phyloP scores from a whole-genome alignment of 2,888 invertebrate species.

The Tiphia femorata region DNA sequence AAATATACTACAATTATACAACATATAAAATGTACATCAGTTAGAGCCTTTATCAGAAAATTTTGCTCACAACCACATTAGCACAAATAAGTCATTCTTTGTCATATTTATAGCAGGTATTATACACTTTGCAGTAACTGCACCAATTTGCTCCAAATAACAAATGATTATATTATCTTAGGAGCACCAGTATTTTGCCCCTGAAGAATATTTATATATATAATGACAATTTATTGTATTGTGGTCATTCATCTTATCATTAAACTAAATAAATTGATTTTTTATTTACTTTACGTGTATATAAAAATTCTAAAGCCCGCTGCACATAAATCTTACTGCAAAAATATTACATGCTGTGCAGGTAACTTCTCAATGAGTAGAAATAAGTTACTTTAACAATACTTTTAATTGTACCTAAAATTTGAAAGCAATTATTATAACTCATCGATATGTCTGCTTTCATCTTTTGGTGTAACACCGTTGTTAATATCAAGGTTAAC shows the following conservation, averaged over 20 bases:
- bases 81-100: slow-evolving; percentile 20
- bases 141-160: slow-evolving; percentile 14
- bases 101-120: slow-evolving; percentile 15
- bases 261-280: slow-evolving; percentile 17
- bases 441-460: slow-evolving; percentile 51
- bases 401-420: slow-evolving; percentile 36
- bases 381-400: slow-evolving; percentile 29
- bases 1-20: slow-evolving; percentile 26
- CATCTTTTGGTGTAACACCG: slow-evolving; percentile 26
- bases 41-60: slow-evolving; percentile 29
- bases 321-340: slow-evolving; percentile 34
- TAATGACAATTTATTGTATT: slow-evolving; percentile 2
- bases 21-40: slow-evolving; percentile 34
- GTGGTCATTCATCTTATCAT: slow-evolving; percentile 13
- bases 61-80: slow-evolving; percentile 39
- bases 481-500: slow-evolving; percentile 24
- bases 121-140: slow-evolving; percentile 15
- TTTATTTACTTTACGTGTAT: slow-evolving; percentile 14
- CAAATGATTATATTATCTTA: slow-evolving; percentile 10
- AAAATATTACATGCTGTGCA: slow-evolving; percentile 40
- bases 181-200: slow-evolving; percentile 34
- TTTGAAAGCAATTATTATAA: slow-evolving; percentile 48
- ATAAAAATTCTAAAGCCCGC: slow-evolving; percentile 31
- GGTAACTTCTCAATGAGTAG: slow-evolving; percentile 19
- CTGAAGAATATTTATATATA: slow-evolving; percentile 1